phyloP scores from a whole-genome alignment of 2,888 invertebrate genomes.

The Adineta ricciae region DNA sequence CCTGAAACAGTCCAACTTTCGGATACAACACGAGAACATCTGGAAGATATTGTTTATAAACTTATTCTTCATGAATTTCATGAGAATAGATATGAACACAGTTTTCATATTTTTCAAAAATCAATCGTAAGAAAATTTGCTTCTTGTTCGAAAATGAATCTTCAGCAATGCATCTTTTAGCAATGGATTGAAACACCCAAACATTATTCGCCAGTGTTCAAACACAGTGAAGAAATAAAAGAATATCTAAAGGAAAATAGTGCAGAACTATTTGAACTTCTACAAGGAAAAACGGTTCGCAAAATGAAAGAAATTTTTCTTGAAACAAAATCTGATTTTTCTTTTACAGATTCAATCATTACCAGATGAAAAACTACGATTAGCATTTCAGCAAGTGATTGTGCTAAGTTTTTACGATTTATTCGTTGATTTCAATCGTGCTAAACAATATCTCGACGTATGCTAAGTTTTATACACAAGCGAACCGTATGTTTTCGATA shows the following conservation, averaged over 20 bases:
- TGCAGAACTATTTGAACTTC: not conserved
- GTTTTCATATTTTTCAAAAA: not conserved
- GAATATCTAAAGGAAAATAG: not conserved
- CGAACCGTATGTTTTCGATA: not conserved
- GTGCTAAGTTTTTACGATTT: not conserved
- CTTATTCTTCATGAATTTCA: not conserved
- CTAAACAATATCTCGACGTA: conserved; percentile 17
- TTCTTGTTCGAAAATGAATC: not conserved
- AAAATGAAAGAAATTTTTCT: not conserved
- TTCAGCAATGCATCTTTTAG: not conserved
- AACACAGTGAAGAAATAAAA: not conserved
- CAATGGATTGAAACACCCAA: not conserved
- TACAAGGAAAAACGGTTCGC: not conserved
- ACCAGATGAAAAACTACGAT: not conserved
- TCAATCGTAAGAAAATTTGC: not conserved
- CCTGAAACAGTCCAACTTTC: not conserved
- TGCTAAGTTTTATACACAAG: not conserved
- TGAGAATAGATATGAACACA: not conserved
- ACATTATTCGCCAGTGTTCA: not conserved
- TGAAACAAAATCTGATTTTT: not conserved
- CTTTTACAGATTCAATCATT: not conserved
- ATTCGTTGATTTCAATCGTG: not conserved
- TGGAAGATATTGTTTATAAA: not conserved
- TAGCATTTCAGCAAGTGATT: conserved; percentile 7
- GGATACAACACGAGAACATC: not conserved